Evolutionary conservation across 1,140 invertebrate species (phyloP), one percentile per base, ranked within the genome.

Genomic region (Tribolium castaneum): DNA sequence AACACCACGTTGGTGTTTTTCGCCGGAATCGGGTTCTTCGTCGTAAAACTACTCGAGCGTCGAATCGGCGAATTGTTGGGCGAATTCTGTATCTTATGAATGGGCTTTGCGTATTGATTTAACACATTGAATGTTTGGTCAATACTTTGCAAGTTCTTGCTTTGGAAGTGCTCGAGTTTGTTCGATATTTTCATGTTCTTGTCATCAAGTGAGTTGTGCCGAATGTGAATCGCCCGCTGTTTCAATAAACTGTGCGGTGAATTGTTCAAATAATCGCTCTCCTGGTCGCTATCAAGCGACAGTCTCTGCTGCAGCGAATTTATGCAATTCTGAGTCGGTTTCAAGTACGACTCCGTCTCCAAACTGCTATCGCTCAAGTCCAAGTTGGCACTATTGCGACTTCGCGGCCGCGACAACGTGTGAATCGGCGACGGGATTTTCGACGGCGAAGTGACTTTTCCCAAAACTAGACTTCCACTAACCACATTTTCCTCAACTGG

Each of bases 291-390:
- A 73, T 88, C 87, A 5, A 87, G 82, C 0, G 87, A 88, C 16
- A 89, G 84, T 14, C 87, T 84, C 70, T 88, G 87, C 83, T 93
- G 92, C 73, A 93, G 88, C 75, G 90, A 91, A 19, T 90, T 90
- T 74, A 93, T 92, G 9, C 91, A 92, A 79, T 91, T 91, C 81
- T 92, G 91, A 1, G 92, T 92, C 80, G 91, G 91, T 73, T 91
- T 89, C 16, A 93, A 85, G 80, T 92, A 92, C 0, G 90, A 88
- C 81, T 92, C 91, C 0, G 90, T 90, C 75, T 92, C 91, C 80
- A 91, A 87, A 79, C 87, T 88, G 73, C 86, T 86, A 62, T 89
- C 87, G 16, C 83, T 84, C 70, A 85, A 80, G 45, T 86, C 85
- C 10, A 84, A 86, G 54, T 81, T 84, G n/a, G 85, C 83, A 78